These are phyloP conservation scores for Congeria kusceri DNA, from an alignment of 2,888 invertebrate species.

Conservation along the genomic window DNA sequence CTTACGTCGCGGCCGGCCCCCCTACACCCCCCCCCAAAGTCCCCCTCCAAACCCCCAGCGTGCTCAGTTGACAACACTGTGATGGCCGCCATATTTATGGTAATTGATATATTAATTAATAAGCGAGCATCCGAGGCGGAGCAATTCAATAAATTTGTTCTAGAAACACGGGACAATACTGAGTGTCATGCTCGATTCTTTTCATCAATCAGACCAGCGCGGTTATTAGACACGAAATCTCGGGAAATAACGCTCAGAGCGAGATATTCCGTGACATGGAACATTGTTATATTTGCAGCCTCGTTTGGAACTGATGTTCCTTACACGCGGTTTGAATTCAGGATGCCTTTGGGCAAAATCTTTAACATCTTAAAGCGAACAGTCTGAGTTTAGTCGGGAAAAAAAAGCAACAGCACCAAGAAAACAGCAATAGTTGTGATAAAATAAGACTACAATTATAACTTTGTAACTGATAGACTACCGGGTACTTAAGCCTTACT, in stretches of 20 bases:
- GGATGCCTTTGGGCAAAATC: too few relatives aligned
- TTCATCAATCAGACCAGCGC: slow-evolving; percentile 55
- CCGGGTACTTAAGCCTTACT: too few relatives aligned
- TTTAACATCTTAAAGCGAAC: too few relatives aligned
- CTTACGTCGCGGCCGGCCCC: too few relatives aligned
- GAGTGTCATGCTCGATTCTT: slow-evolving; percentile 53
- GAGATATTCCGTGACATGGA: slow-evolving; percentile 32
- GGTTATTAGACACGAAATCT: slow-evolving; percentile 53
- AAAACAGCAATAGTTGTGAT: too few relatives aligned
- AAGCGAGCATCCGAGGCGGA: slow-evolving; percentile 45
- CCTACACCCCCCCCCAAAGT: too few relatives aligned
- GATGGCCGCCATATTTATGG: slow-evolving; percentile 57
- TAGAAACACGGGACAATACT: slow-evolving; percentile 43
- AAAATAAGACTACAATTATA: too few relatives aligned
- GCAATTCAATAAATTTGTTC: slow-evolving; percentile 57
- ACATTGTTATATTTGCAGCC: background rate
- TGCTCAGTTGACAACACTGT: background rate
- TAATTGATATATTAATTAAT: slow-evolving; percentile 65
- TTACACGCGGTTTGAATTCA: background rate
- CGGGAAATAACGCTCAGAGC: slow-evolving; percentile 51
- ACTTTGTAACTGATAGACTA: too few relatives aligned
- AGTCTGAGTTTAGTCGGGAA: too few relatives aligned
- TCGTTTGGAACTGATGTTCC: slow-evolving; percentile 8
- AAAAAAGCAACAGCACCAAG: too few relatives aligned
- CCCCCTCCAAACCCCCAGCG: too few relatives aligned